phyloP scores from a whole-genome alignment of 2,113 vertebrate species.

The Otolemur garnettii region DNA sequence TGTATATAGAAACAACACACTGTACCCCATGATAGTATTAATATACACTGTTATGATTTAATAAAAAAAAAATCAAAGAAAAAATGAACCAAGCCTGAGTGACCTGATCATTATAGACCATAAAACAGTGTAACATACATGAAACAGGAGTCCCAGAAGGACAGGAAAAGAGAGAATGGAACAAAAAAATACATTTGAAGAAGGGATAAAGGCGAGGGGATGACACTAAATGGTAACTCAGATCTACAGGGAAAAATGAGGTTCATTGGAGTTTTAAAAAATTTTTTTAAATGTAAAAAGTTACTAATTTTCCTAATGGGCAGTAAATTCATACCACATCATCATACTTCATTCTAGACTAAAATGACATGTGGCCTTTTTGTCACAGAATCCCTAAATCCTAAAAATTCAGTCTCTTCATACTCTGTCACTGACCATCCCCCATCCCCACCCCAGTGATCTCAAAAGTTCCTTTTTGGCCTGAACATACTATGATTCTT shows the following conservation, averaged over 20 bases:
- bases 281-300: neutral
- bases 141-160: neutral
- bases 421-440: neutral
- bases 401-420: neutral
- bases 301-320: constrained; percentile 20
- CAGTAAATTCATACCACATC: neutral
- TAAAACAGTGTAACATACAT: neutral
- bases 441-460: neutral
- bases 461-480: constrained; percentile 28
- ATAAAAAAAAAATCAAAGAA: neutral
- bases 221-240: neutral
- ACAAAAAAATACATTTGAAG: neutral
- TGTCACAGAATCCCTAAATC: neutral
- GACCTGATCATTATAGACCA: neutral
- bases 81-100: neutral
- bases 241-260: neutral
- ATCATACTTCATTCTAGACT: neutral
- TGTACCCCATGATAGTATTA: too few species aligned
- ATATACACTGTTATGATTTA: too few species aligned
- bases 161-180: neutral
- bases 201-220: neutral
- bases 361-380: neutral
- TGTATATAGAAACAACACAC: too few species aligned
- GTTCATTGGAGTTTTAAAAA: neutral
- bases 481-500: neutral